Conservation (phyloP, 2,797 vertebrate species). For the Paedocypris micromegethes region DNA sequence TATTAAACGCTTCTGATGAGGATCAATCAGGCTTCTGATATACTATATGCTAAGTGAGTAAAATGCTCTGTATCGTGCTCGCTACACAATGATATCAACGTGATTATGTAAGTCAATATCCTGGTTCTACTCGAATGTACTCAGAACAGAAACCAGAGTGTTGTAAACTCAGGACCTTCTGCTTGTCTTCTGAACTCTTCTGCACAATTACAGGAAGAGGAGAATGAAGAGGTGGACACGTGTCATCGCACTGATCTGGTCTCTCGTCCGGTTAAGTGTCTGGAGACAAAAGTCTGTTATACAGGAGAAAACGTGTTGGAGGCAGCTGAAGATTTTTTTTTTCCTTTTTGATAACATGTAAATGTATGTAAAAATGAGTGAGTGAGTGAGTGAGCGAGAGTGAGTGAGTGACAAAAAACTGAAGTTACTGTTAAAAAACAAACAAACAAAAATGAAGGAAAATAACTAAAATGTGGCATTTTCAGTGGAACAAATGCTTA, state of each 20-base stretch:
- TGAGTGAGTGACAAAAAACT: neutral
- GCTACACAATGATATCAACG: too few relatives aligned
- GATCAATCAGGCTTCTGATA: too few relatives aligned
- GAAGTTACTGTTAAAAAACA: too few relatives aligned
- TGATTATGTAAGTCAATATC: neutral
- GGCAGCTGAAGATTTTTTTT: conserved; percentile 31
- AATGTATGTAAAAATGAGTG: conserved; percentile 12
- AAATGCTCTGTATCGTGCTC: too few relatives aligned
- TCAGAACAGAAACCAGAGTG: neutral
- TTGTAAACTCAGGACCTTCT: conserved; percentile 1
- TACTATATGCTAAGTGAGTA: too few relatives aligned
- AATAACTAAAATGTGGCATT: too few relatives aligned
- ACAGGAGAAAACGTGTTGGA: neutral
- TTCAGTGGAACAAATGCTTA: too few relatives aligned
- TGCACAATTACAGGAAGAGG: conserved; percentile 16
- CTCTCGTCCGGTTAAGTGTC: conserved; percentile 2
- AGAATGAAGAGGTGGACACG: neutral
- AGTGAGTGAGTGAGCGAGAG: conserved; percentile 16
- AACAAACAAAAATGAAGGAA: too few relatives aligned
- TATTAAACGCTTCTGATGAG: neutral
- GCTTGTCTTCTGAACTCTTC: conserved; percentile 18
- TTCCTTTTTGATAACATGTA: conserved; percentile 7
- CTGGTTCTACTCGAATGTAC: conserved; percentile 11
- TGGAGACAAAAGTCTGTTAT: neutral
- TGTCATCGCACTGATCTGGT: neutral